phyloP scores from a whole-genome alignment of 2,797 vertebrate genomes.

The Semaprochilodus insignis region DNA sequence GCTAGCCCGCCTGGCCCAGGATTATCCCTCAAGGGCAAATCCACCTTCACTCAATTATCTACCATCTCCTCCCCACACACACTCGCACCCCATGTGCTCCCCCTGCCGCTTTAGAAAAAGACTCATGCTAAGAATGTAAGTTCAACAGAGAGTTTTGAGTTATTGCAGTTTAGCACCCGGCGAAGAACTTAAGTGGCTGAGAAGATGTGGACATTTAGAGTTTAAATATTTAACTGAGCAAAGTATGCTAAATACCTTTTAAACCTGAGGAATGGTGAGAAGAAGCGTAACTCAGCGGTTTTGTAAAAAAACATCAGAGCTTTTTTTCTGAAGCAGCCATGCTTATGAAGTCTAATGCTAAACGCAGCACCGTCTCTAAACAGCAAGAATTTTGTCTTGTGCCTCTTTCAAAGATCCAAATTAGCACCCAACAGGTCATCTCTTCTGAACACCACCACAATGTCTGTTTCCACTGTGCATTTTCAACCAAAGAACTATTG shows the following conservation, averaged over 20 bases:
- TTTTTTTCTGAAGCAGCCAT: not conserved
- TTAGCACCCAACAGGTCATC: not conserved
- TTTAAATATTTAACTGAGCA: slow-evolving; percentile 23
- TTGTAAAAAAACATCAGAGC: not conserved
- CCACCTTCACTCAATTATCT: slow-evolving; percentile 78
- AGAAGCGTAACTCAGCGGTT: slow-evolving; percentile 15
- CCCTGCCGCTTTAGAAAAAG: slow-evolving; percentile 17
- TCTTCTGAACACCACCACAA: not conserved
- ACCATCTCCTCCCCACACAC: slow-evolving; percentile 64
- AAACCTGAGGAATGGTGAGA: slow-evolving; percentile 18
- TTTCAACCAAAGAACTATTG: slow-evolving; percentile 6
- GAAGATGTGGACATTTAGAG: not conserved
- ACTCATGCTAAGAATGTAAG: not conserved
- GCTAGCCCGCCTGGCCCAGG: slow-evolving; percentile 73
- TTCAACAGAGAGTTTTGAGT: not conserved
- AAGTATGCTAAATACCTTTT: not conserved
- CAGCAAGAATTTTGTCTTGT: not conserved
- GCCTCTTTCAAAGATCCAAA: slow-evolving; percentile 8
- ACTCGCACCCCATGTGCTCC: not conserved
- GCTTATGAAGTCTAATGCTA: not conserved
- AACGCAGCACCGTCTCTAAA: not conserved
- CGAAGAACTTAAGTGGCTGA: not conserved
- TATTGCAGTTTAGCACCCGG: not conserved
- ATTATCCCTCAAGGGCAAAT: slow-evolving; percentile 83
- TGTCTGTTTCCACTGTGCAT: not conserved